These are phyloP conservation scores for Halcyon leucocephala DNA, from an alignment of 2,797 vertebrate genomes.

Conservation along the genomic window DNA sequence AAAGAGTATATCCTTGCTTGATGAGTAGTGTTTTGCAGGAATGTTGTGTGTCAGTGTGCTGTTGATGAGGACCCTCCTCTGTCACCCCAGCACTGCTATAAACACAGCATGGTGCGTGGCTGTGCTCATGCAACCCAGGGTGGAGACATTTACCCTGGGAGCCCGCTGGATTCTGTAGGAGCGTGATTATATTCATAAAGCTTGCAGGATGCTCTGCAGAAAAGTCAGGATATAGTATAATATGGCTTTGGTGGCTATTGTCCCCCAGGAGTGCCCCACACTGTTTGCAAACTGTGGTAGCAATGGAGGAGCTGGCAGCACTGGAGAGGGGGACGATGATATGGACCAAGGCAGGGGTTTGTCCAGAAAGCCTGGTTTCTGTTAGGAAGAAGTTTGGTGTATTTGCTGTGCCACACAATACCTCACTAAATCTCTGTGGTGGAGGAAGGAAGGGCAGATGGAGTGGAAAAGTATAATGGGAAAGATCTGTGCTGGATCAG, in stretches of 20 bases:
- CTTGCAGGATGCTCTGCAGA: neutral
- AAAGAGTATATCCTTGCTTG: neutral
- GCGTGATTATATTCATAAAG: accelerated
- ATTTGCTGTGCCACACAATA: neutral
- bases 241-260: neutral
- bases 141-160: neutral
- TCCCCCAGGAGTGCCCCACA: accelerated
- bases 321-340: accelerated
- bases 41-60: neutral
- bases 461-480: neutral
- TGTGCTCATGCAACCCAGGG: accelerated
- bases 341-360: neutral
- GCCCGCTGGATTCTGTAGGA: neutral
- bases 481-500: neutral
- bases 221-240: neutral
- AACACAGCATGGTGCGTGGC: neutral
- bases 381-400: neutral
- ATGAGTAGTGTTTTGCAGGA: neutral
- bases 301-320: neutral
- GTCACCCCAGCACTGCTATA: neutral
- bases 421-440: neutral
- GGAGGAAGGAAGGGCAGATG: neutral
- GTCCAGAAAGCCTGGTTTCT: neutral
- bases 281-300: neutral
- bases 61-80: neutral